A percentile compares a stretch with the other conserved stretches of the same genome.
phyloP scores from a whole-genome alignment of 2,113 vertebrate species.

The Lanius ludovicianus region DNA sequence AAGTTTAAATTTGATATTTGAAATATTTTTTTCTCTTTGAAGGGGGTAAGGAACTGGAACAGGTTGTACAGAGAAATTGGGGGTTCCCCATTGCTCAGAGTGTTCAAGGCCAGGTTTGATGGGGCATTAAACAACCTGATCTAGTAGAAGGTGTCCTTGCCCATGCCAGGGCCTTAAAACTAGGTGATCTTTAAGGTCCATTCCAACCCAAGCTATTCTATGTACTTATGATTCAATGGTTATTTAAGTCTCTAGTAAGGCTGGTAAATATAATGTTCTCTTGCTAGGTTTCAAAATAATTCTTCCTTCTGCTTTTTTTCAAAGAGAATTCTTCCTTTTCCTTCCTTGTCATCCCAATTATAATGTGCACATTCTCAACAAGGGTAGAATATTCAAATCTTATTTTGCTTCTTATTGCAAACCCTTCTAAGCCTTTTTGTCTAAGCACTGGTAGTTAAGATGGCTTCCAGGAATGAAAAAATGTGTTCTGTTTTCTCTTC shows the following conservation, averaged over 20 bases:
- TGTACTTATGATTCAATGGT: background rate
- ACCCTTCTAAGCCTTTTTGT: background rate
- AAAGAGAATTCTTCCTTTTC: background rate
- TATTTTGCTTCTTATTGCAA: background rate
- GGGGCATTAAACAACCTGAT: background rate
- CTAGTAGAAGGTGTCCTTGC: background rate
- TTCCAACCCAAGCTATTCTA: background rate
- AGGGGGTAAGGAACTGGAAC: background rate
- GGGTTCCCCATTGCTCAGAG: too few species aligned
- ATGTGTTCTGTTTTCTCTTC: background rate
- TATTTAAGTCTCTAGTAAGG: background rate
- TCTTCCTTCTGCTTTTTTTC: background rate
- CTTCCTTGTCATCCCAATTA: background rate
- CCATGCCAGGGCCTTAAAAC: background rate
- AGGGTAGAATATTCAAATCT: background rate
- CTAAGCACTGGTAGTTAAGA: background rate
- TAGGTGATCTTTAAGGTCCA: background rate
- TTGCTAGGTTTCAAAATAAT: background rate
- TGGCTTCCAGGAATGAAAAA: background rate
- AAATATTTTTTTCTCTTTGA: background rate
- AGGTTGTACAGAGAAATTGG: background rate
- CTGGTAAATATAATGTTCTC: background rate
- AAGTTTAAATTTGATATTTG: background rate
- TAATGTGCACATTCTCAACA: background rate
- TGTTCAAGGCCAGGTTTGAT: too few species aligned